Evolutionary conservation across 2,113 vertebrate species (phyloP), one percentile per base, ranked within the genome.

Genomic region (Gymnarchus niloticus): DNA sequence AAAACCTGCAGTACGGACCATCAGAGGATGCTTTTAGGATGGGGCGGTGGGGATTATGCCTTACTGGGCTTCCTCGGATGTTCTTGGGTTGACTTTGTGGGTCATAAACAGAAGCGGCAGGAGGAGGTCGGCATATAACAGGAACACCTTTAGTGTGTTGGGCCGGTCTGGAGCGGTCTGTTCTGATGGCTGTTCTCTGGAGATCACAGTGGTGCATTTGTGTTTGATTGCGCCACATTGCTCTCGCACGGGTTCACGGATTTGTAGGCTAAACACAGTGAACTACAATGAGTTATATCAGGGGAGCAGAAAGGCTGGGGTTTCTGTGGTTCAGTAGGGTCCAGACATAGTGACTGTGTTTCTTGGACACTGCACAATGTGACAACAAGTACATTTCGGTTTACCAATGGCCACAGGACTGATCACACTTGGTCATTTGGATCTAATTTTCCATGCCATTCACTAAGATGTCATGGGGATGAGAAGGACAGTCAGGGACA

Each of bases 101-200:
- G 83, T 88, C 87, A 88, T 88, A 91, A 91, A 89, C 65, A 0
- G n/a, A 83, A 86, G 90, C n/a, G n/a, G n/a, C 37, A 82, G 49
- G 65, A 83, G 84, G 88, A 25, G 65, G 83, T 56, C 59, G 33
- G 88, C 87, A 86, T 88, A 85, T 88, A 89, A 89, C 84, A 21
- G 59, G 28, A 85, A 65, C 83, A 17, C 44, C 81, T 21, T 86
- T 10, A 82, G 54, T 21, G 51, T 56, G 52, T 44, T 28, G 3
- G 51, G 28, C 76, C 37, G 21, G 28, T n/a, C 8, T 1, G 28
- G 69, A 37, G 9, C 49, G 23, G 54, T 54, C 51, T 25, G 33
- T 76, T 77, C 33, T 6, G 25, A 41, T 56, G 73, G 73, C 19
- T n/a, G 8, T 21, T 41, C 44, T 19, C 77, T 51, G 14, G 9